Evolutionary conservation across 1,140 invertebrate species (phyloP).

Genomic region (Saccostrea glomerata): DNA sequence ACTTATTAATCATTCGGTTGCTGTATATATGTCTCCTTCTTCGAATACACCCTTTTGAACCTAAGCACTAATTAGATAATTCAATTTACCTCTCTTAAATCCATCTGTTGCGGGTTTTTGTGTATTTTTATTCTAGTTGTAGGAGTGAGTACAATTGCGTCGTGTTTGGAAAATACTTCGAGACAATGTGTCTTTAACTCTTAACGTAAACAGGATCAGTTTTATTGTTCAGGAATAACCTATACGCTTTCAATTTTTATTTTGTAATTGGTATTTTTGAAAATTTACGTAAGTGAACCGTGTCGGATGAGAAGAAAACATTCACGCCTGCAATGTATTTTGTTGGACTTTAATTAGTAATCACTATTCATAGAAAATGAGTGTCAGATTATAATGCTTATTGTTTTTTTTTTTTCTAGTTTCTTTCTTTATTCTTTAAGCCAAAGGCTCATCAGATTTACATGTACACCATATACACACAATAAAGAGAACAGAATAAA

Average conservation of each 20-base stretch:
- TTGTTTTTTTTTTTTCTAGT: no score
- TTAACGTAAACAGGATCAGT: not conserved
- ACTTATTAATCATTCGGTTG: not conserved
- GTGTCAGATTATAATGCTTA: constrained; percentile 30
- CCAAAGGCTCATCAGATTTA: no score
- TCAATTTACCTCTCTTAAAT: constrained; percentile 15
- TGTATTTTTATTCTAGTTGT: not conserved
- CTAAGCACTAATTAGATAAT: constrained; percentile 19
- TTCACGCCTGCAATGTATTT: not conserved
- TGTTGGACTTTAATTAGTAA: constrained; percentile 15
- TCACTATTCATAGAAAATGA: constrained; percentile 6
- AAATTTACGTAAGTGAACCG: not conserved
- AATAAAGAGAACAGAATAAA: no score
- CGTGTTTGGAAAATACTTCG: not conserved
- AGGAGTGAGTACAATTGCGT: not conserved
- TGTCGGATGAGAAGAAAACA: not conserved
- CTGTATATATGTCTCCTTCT: not conserved
- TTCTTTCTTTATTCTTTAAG: no score
- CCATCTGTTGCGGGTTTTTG: not conserved
- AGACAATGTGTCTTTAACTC: not conserved
- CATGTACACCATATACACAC: no score
- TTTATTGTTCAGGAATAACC: not conserved
- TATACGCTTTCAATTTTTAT: not conserved
- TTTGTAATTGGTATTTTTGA: not conserved
- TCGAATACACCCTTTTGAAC: constrained; percentile 10